Evolutionary conservation across 23 tunicate genomes (phyloP).

Genomic region (Pegea sp.): DNA sequence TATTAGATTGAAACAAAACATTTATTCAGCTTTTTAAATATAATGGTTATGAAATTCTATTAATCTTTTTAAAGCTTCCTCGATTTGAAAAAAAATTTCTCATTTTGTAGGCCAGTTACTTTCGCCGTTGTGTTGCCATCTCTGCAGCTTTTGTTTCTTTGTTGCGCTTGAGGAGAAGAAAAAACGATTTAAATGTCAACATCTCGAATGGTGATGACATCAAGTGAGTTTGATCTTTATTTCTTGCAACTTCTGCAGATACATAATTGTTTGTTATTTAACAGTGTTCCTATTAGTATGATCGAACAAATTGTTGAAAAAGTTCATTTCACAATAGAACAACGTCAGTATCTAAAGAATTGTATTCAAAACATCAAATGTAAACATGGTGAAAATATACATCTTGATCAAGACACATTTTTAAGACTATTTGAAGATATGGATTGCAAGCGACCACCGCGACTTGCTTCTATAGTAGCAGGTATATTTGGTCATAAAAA

Average conservation of each 20-base stretch:
- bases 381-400: background rate
- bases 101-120: constrained; percentile 68
- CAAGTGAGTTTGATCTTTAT: background rate
- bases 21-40: no score
- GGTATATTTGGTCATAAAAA: no score
- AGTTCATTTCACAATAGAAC: constrained; percentile 20
- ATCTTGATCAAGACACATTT: constrained; percentile 10
- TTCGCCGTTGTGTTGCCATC: constrained; percentile 75
- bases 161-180: constrained; percentile 1
- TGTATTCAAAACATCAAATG: background rate
- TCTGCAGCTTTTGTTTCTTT: constrained; percentile 50
- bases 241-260: no score
- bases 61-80: no score
- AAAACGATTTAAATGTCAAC: background rate
- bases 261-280: no score
- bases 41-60: no score
- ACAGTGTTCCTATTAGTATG: constrained; percentile 3
- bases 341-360: background rate
- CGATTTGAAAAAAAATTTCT: no score
- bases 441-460: constrained; percentile 3
- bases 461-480: background rate
- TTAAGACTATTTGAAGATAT: constrained; percentile 18
- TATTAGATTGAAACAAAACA: no score
- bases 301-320: constrained; percentile 9
- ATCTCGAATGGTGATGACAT: background rate